phyloP scores from a whole-genome alignment of 1,140 invertebrate species.

The Nasonia longicornis region DNA sequence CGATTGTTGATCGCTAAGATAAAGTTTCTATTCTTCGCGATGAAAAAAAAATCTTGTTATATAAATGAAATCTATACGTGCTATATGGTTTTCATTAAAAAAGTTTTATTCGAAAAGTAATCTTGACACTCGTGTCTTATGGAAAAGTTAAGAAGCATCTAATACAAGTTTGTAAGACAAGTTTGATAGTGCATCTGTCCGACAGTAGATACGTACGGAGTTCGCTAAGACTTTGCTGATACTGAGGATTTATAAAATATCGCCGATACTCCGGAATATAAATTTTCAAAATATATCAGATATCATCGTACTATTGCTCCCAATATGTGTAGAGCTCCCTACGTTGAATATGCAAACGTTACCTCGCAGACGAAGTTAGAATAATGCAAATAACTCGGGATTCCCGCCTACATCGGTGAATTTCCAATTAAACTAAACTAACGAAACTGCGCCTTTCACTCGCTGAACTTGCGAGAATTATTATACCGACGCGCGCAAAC shows the following conservation, averaged over 20 bases:
- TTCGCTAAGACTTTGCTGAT: not conserved
- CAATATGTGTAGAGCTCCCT: not conserved
- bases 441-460: conserved; percentile 31
- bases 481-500: conserved; percentile 28
- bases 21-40: too few species aligned
- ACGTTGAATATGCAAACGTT: conserved; percentile 9
- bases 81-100: not conserved
- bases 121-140: not conserved
- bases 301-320: not conserved
- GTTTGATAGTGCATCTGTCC: not conserved
- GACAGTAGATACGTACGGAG: not conserved
- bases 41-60: too few species aligned
- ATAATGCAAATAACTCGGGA: conserved; percentile 37
- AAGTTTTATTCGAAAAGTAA: not conserved
- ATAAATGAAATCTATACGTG: not conserved
- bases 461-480: conserved; percentile 33
- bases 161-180: not conserved
- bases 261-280: not conserved
- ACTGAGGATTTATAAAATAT: not conserved
- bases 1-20: too few species aligned
- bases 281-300: not conserved
- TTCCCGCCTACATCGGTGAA: conserved; percentile 8
- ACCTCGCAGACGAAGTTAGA: conserved; percentile 8
- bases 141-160: not conserved
- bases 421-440: conserved; percentile 45